Evolutionary conservation across 2,113 vertebrate genomes (phyloP), one percentile per base, ranked within the genome.

Genomic region (Polyodon spathula): DNA sequence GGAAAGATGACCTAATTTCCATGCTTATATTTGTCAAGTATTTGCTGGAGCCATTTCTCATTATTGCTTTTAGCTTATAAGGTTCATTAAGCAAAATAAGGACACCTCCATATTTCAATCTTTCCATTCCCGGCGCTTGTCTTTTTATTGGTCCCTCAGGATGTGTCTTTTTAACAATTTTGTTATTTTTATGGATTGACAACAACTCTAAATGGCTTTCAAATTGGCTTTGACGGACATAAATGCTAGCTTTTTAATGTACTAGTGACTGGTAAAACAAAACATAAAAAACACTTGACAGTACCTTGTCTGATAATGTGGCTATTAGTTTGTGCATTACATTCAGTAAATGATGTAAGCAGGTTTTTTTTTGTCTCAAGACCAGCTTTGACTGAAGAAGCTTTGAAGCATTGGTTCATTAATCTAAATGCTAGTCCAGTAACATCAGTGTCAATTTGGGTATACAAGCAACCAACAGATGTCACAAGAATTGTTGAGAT

Each of bases 131-230:
- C 17, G 14, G 59, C 59, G 10, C 38, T 54, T 46, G 8, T 46
- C 44, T 7, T 51, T 60, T 60, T 51, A 60, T 60, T 51, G 44
- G 48, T 60, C 59, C 44, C 59, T 27, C 27, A 42, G 59, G 59
- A 27, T 48, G 27, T 51, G 37, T 14, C 15, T 58, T 17, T 27
- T 62, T 54, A 42, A 42, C 52, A 40, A 54, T 54, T 54, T 41
- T 14, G 12, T 61, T 53, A 14, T 16, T 54, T 62, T 62, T 43
- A 62, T 12, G 9, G 60, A 12, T 52, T 48, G 46, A 14, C 44
- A 39, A 40, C 11, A 51, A 40, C 40, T 54, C 10, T 16, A 42
- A 42, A 40, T 42, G 51, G 10, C 15, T 54, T 27, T 42, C 15
- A 54, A 46, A 46, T 46, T 46, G 44, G 44, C 5, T 46, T 8